Evolutionary conservation across 2,797 vertebrate species (phyloP).

Genomic region (Trachurus trachurus): DNA sequence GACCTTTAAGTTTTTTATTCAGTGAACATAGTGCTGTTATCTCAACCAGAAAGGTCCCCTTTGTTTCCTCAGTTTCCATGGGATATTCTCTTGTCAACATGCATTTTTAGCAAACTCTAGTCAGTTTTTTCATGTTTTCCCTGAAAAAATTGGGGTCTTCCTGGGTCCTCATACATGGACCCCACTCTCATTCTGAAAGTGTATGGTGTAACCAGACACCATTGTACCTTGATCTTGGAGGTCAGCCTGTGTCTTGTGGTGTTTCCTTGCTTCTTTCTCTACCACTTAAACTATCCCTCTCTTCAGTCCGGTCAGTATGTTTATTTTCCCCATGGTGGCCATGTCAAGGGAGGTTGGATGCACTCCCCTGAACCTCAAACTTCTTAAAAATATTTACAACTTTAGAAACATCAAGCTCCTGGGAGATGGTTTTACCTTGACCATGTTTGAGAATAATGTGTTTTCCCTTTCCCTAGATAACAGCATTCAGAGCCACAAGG

Average conservation of each 20-base stretch:
- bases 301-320: neutral
- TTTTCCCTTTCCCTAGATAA: neutral
- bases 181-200: neutral
- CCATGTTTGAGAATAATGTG: neutral
- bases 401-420: neutral
- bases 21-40: neutral
- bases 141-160: neutral
- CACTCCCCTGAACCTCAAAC: neutral
- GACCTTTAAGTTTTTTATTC: neutral
- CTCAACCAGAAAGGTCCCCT: neutral
- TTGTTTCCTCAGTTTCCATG: neutral
- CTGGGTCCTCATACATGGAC: neutral
- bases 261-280: neutral
- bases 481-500: slow-evolving; percentile 26
- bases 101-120: neutral
- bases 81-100: neutral
- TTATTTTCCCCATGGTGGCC: neutral
- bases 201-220: neutral
- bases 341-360: neutral
- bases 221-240: neutral
- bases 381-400: neutral
- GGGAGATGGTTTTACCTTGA: neutral
- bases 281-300: neutral
- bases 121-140: neutral
- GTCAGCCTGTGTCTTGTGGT: neutral